Conservation (phyloP, 2,888 invertebrate genomes). For the Abscondita cerata region DNA sequence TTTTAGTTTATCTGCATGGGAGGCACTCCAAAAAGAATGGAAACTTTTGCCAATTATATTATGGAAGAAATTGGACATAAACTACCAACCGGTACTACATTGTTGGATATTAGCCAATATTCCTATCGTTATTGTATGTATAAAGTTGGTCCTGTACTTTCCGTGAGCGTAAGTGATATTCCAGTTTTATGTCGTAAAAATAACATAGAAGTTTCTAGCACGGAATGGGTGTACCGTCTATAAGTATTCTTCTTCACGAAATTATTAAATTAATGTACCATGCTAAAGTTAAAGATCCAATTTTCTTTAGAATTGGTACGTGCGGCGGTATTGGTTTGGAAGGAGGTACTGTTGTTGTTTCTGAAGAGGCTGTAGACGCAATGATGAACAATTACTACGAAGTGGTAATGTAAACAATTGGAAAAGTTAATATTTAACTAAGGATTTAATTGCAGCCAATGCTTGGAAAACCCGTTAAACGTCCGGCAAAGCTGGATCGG, state of each 20-base stretch:
- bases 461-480: slow-evolving; percentile 79
- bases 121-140: slow-evolving; percentile 95
- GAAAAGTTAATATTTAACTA: too few relatives aligned
- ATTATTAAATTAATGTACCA: slow-evolving; percentile 96
- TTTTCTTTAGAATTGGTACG: slow-evolving; percentile 93
- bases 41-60: slow-evolving; percentile 89
- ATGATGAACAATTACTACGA: slow-evolving; percentile 82
- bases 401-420: too few relatives aligned
- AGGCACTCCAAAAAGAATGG: slow-evolving; percentile 93
- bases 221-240: slow-evolving; percentile 97
- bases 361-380: slow-evolving; percentile 91
- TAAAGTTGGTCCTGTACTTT: slow-evolving; percentile 90
- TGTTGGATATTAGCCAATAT: slow-evolving; percentile 89
- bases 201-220: slow-evolving; percentile 74
- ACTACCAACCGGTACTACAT: slow-evolving; percentile 85
- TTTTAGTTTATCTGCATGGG: slow-evolving; percentile 95
- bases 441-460: slow-evolving; percentile 76
- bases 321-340: slow-evolving; percentile 94
- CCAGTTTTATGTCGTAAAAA: background rate
- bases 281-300: slow-evolving; percentile 84
- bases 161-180: slow-evolving; percentile 74
- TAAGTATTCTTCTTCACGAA: slow-evolving; percentile 95
- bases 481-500: slow-evolving; percentile 85
- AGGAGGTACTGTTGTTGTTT: slow-evolving; percentile 92
- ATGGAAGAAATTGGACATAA: slow-evolving; percentile 90